phyloP scores from a whole-genome alignment of 2,113 vertebrate species.

The Orcinus orca region DNA sequence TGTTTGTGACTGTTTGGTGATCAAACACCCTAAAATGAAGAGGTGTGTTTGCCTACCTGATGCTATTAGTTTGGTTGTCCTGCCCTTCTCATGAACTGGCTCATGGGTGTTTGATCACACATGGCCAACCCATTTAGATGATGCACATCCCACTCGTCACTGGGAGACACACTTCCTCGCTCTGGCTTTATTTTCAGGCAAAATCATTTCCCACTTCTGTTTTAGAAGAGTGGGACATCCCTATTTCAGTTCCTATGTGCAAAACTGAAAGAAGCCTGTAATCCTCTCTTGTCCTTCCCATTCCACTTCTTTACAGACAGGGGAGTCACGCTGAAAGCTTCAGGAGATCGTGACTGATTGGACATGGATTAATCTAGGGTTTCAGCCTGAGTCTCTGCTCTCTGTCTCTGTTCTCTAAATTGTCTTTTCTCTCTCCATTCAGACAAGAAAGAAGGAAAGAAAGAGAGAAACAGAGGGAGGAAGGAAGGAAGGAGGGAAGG shows the following conservation, averaged over 20 bases:
- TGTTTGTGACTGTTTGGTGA: background rate
- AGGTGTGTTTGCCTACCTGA: background rate
- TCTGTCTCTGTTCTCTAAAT: background rate
- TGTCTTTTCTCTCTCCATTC: background rate
- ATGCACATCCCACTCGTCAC: background rate
- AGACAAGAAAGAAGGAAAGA: background rate
- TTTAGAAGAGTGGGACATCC: background rate
- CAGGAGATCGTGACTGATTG: background rate
- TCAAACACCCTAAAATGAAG: background rate
- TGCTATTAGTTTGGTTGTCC: background rate
- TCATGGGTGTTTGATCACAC: background rate
- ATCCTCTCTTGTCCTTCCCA: background rate
- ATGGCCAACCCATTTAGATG: background rate
- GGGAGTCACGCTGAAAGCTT: background rate
- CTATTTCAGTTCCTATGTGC: background rate
- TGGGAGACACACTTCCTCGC: background rate
- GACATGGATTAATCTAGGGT: background rate
- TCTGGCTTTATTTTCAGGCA: background rate
- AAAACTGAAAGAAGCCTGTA: background rate
- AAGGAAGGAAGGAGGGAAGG: background rate
- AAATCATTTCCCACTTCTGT: background rate
- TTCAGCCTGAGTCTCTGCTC: background rate
- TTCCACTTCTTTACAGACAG: background rate
- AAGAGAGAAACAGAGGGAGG: too few species aligned
- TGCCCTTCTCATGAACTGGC: background rate